phyloP scores from a whole-genome alignment of 2,888 invertebrate species.

The Boloria euphrosyne region DNA sequence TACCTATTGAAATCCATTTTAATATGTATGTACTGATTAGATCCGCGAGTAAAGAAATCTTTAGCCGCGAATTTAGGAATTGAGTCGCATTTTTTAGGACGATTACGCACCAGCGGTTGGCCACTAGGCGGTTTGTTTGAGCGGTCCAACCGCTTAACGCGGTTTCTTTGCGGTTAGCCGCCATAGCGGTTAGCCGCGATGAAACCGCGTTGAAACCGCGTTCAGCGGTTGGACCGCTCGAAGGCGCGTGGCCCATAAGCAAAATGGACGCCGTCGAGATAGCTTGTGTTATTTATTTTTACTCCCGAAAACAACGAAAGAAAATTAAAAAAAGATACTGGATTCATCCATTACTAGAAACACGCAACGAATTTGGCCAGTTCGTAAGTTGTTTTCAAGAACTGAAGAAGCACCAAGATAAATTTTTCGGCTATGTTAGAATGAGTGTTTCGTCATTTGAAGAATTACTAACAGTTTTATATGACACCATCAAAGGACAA shows the following conservation, averaged over 20 bases:
- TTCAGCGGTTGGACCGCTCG: too few relatives aligned
- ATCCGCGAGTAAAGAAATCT: too few relatives aligned
- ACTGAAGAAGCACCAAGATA: conserved; percentile 33
- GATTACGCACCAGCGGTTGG: not conserved
- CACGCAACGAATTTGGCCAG: conserved; percentile 37
- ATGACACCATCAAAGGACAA: too few relatives aligned
- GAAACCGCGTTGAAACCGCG: too few relatives aligned
- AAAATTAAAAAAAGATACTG: conserved; percentile 40
- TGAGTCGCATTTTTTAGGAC: too few relatives aligned
- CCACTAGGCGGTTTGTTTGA: conserved; percentile 3
- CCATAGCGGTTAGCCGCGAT: too few relatives aligned
- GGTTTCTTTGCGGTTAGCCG: not conserved
- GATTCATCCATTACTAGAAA: conserved; percentile 41
- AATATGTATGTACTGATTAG: too few relatives aligned
- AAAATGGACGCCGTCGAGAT: conserved; percentile 21
- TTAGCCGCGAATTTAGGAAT: too few relatives aligned
- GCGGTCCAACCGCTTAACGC: conserved; percentile 13
- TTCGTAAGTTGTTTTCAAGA: conserved; percentile 41
- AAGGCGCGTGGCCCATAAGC: not conserved
- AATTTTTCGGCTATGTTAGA: conserved; percentile 40
- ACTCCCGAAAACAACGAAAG: conserved; percentile 40
- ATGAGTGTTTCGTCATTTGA: conserved; percentile 36
- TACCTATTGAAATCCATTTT: too few relatives aligned
- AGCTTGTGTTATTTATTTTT: conserved; percentile 36
- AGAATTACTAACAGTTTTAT: conserved; percentile 28